Conservation (phyloP, 30 jellyfish, hydroid and myxozoan species). For the Pseudorhiza aurosa region DNA sequence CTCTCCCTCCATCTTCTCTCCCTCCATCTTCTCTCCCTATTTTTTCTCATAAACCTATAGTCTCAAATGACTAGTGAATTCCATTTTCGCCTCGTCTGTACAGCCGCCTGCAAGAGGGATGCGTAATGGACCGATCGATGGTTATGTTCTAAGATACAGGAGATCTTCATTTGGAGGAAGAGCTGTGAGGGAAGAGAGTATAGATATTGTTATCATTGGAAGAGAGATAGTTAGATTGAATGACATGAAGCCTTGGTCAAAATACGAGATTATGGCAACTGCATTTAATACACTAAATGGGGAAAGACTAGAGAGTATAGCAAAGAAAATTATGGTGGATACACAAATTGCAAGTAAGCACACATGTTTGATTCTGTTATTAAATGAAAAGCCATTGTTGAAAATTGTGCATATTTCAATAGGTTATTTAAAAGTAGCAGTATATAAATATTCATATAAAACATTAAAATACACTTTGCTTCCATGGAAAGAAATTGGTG, state of each 20-base stretch:
- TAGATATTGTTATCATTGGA: neutral
- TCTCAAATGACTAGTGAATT: too few relatives aligned
- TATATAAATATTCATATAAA: neutral
- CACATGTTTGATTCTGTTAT: too few relatives aligned
- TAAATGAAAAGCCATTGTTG: too few relatives aligned
- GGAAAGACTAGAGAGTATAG: neutral
- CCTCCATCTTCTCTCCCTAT: too few relatives aligned
- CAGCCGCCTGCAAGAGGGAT: conserved; percentile 56
- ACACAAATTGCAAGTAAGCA: conserved; percentile 43
- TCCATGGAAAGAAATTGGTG: too few relatives aligned
- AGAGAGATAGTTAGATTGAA: conserved; percentile 4
- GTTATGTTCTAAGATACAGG: conserved; percentile 12
- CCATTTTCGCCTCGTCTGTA: too few relatives aligned
- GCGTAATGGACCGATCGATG: conserved; percentile 70
- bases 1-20: too few relatives aligned
- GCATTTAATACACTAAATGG: conserved; percentile 39
- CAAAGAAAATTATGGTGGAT: neutral
- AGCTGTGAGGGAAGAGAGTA: neutral
- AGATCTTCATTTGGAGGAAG: conserved; percentile 17
- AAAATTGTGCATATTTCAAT: too few relatives aligned
- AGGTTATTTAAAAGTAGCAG: too few relatives aligned
- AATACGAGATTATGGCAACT: neutral
- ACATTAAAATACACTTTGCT: neutral
- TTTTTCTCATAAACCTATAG: too few relatives aligned
- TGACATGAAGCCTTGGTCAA: conserved; percentile 44